Evolutionary conservation across 2,888 invertebrate species (phyloP).

Genomic region (Callosobruchus maculatus): DNA sequence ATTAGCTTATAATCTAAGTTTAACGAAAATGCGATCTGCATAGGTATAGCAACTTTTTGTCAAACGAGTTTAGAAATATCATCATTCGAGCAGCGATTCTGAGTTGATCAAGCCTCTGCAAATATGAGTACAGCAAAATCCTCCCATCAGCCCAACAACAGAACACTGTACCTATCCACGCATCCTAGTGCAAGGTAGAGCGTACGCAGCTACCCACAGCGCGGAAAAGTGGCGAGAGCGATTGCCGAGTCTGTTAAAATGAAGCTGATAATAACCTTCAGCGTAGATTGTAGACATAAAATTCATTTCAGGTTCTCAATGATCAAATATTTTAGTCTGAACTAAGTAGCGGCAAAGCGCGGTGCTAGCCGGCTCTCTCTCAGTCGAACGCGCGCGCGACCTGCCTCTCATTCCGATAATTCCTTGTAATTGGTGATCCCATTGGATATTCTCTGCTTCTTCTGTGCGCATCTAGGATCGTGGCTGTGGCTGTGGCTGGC

Average conservation of each 20-base stretch:
- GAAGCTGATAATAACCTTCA: slow-evolving; percentile 41
- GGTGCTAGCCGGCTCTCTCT: neutral
- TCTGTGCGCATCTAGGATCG: neutral
- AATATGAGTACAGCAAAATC: too few relatives aligned
- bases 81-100: too few relatives aligned
- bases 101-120: too few relatives aligned
- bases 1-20: too few relatives aligned
- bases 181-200: neutral
- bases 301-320: slow-evolving; percentile 42
- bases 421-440: neutral
- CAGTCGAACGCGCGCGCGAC: neutral
- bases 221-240: slow-evolving; percentile 13
- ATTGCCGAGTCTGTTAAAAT: slow-evolving; percentile 24
- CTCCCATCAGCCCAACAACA: too few relatives aligned
- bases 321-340: slow-evolving; percentile 39
- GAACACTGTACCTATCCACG: neutral
- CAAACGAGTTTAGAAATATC: too few relatives aligned
- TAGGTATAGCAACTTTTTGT: too few relatives aligned
- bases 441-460: neutral
- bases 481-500: too few relatives aligned
- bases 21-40: too few relatives aligned
- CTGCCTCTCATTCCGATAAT: neutral
- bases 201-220: slow-evolving; percentile 1
- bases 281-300: slow-evolving; percentile 41
- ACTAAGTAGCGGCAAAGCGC: slow-evolving; percentile 30